These are phyloP conservation scores for Epizoanthus rinbou DNA, from an alignment of 92 coral and sea anemone species.

Conservation along the genomic window DNA sequence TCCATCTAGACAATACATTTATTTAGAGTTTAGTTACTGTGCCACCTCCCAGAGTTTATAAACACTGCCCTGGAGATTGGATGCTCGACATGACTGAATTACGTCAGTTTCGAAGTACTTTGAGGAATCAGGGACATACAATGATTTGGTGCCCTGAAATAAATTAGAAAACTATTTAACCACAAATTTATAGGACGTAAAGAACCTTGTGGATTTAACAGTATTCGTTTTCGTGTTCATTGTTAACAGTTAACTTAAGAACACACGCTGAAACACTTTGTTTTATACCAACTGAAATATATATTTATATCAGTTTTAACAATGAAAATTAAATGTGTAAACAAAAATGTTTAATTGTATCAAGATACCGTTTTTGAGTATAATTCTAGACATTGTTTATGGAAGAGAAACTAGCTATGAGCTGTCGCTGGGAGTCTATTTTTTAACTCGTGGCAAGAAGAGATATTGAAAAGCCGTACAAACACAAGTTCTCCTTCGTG, in stretches of 20 bases:
- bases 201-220: background rate
- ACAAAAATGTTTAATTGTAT: background rate
- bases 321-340: slow-evolving; percentile 10
- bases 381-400: background rate
- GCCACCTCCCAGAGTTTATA: background rate
- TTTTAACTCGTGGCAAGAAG: no score
- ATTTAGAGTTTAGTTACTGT: background rate
- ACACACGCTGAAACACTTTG: background rate
- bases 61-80: background rate
- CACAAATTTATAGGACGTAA: no score
- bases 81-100: background rate
- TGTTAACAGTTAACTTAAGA: background rate
- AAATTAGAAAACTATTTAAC: no score
- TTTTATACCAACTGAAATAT: background rate
- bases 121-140: background rate
- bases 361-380: slow-evolving; percentile 2
- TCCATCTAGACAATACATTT: slow-evolving; percentile 1
- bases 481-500: background rate
- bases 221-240: background rate
- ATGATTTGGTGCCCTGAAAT: no score
- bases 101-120: background rate
- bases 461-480: no score
- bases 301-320: background rate
- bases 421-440: no score
- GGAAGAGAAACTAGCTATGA: background rate